phyloP scores from a whole-genome alignment of 2,888 invertebrate genomes.

The Hyposoter dolosus region DNA sequence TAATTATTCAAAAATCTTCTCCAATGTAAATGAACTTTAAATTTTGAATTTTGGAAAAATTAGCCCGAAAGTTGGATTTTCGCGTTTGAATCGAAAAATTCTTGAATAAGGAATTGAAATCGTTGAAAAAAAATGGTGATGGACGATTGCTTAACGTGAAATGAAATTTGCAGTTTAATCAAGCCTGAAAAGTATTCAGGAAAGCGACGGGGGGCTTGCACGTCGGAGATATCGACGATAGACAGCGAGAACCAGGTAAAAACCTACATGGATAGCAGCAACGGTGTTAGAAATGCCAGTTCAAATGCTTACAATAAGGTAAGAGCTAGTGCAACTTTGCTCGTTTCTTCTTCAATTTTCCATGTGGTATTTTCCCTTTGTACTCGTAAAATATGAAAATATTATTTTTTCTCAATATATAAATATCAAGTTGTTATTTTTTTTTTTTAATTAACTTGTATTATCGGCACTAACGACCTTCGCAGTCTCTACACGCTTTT shows the following conservation, averaged over 20 bases:
- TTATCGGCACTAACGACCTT: conserved; percentile 55
- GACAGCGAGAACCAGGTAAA: conserved; percentile 96
- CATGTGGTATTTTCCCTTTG: conserved; percentile 59
- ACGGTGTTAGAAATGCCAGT: conserved; percentile 92
- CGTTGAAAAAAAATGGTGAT: neutral
- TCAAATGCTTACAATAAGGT: conserved; percentile 97
- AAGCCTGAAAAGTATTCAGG: conserved; percentile 89
- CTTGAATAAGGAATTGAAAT: neutral
- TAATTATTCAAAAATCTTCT: too few relatives aligned
- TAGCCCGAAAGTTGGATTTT: too few relatives aligned
- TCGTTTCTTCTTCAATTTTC: conserved; percentile 69
- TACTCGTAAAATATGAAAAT: conserved; percentile 7
- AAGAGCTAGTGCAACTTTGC: conserved; percentile 86
- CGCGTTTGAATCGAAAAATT: neutral
- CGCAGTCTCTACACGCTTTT: conserved; percentile 60
- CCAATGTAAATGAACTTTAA: too few relatives aligned
- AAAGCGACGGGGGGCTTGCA: conserved; percentile 86
- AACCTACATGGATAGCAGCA: conserved; percentile 96
- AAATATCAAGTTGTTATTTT: neutral
- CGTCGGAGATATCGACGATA: conserved; percentile 85
- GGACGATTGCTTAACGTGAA: conserved; percentile 1
- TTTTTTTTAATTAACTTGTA: conserved; percentile 27
- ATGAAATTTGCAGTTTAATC: conserved; percentile 86
- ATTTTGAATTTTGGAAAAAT: too few relatives aligned
- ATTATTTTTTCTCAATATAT: conserved; percentile 27